Base-by-base conservation (phyloP, 1,140 invertebrate species). In the Drosophila lacertosa region DNA sequence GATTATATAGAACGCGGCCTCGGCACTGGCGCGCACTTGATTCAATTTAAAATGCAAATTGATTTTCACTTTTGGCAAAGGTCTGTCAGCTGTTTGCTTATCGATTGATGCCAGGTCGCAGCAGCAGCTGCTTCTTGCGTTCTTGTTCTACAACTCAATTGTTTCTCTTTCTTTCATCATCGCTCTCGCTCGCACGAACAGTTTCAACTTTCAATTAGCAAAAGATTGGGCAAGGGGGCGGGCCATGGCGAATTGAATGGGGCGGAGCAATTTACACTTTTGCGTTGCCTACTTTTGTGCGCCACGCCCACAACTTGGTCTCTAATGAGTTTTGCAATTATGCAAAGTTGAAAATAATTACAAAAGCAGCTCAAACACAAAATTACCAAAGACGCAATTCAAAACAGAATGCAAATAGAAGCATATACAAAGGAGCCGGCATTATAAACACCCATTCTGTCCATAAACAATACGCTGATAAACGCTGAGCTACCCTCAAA, bases 251-350 rank as follows among this genome's bases (percentile, higher is more conserved):
- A n/a, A n/a, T n/a, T n/a, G n/a, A n/a, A 22, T 37, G 15, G 40
- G 32, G 60, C 11, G 44, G 37, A 51, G 48, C 33, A 82, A 72
- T 83, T 83, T 79, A 50, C 75, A 84, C 74, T 84, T 84, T 71
- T 57, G n/a, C 66, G 69, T 66, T 84, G 67, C 72, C 72, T 77
- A 74, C 59, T 77, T 69, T 50, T 39, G 26, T 51, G 60, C 68
- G 51, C 26, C 7, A 4, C 24, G 22, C 22, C 35, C 26, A 22
- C 4, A 66, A 50, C 16, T 72, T 79, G 60, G 33, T 39, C 55
- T 39, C 58, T 83, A 83, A 83, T 83, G 71, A 76, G 76, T 86
- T 80, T 84, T 68, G 76, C 79, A 76, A 86, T 83, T 80, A 86
- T 59, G 54, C 62, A 77, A 81, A 82, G 59, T 83, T 69, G 40